These are phyloP conservation scores for Sitodiplosis mosellana DNA, from an alignment of 1,140 invertebrate species.

Conservation along the genomic window DNA sequence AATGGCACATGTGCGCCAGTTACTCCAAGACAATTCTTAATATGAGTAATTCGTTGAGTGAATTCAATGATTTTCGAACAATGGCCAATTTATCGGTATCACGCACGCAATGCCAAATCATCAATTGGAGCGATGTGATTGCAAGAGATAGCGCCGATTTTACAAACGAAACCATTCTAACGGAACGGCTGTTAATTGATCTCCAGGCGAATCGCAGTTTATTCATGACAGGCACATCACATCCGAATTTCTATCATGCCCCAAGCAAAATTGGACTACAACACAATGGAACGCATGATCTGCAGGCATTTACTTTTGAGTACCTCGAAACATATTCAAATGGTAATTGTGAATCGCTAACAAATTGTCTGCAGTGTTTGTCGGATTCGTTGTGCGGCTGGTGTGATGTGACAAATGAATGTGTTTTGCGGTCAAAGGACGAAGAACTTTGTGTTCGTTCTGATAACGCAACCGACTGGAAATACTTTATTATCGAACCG, in stretches of 20 bases:
- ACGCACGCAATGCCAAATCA: slow-evolving; percentile 34
- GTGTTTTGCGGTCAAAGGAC: slow-evolving; percentile 38
- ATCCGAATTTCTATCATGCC: slow-evolving; percentile 26
- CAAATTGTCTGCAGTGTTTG: slow-evolving; percentile 72
- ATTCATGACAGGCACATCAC: slow-evolving; percentile 7
- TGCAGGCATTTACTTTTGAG: slow-evolving; percentile 59
- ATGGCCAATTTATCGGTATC: slow-evolving; percentile 48
- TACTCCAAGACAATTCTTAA: slow-evolving; percentile 40
- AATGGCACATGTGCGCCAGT: slow-evolving; percentile 52
- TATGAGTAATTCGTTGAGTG: slow-evolving; percentile 18
- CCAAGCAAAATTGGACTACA: slow-evolving; percentile 64
- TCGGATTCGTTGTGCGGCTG: slow-evolving; percentile 79
- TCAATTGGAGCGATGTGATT: background rate
- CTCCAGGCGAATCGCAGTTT: slow-evolving; percentile 37
- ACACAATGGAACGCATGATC: slow-evolving; percentile 49
- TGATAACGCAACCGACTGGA: slow-evolving; percentile 36
- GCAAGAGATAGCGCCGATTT: too few species aligned
- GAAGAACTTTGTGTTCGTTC: slow-evolving; percentile 25
- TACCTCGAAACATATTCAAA: slow-evolving; percentile 73
- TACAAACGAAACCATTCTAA: slow-evolving; percentile 21
- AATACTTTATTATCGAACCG: slow-evolving; percentile 61
- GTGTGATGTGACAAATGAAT: slow-evolving; percentile 54
- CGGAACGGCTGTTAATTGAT: slow-evolving; percentile 40
- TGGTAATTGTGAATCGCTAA: slow-evolving; percentile 57
- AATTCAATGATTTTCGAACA: slow-evolving; percentile 23